Evolutionary conservation across 2,797 vertebrate genomes (phyloP), one percentile per base, ranked within the genome.

Genomic region (Esox masquinongy): DNA sequence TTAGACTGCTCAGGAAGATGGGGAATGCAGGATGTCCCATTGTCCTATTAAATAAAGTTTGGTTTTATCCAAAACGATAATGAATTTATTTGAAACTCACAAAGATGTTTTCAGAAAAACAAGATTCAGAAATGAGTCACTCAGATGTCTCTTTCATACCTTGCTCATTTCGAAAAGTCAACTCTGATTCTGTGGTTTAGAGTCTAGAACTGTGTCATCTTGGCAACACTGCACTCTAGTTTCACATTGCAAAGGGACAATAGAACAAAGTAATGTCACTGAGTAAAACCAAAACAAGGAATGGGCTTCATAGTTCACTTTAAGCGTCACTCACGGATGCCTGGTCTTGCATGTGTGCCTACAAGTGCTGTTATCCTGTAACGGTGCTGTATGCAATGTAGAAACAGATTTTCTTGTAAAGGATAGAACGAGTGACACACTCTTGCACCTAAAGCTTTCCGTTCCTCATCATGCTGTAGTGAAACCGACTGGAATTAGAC

Each of bases 401-500:
- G 56, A 59, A 59, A 22, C 1, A 5, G 51, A 24, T 59, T 22
- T 22, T 22, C n/a, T 59, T 22, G 19, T 22, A 2, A 59, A 9
- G 56, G 56, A 61, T 61, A 24, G 56, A 24, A 24, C n/a, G n/a
- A 22, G 22, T 9, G 56, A 59, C 22, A 24, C n/a, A 59, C 56
- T 16, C 66, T 31, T 66, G 1, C 22, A 12, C 34, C 53, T 14
- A 19, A 78, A 47, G 7, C 78, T 72, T 74, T 19, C 56, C 64
- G 19, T 67, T 16, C 64, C 64, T 34, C 29, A 74, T 34, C 26
- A 6, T 66, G 49, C 72, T 71, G 16, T 47, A 81, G 80, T 84
- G 80, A 86, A 88, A 53, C 22, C 70, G 88, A 53, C 36, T 75
- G 19, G 89, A 90, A 91, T 86, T 88, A 88, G 83, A 85, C 88